Conservation (phyloP, 2,888 invertebrate species). For the Diaperis boleti region DNA sequence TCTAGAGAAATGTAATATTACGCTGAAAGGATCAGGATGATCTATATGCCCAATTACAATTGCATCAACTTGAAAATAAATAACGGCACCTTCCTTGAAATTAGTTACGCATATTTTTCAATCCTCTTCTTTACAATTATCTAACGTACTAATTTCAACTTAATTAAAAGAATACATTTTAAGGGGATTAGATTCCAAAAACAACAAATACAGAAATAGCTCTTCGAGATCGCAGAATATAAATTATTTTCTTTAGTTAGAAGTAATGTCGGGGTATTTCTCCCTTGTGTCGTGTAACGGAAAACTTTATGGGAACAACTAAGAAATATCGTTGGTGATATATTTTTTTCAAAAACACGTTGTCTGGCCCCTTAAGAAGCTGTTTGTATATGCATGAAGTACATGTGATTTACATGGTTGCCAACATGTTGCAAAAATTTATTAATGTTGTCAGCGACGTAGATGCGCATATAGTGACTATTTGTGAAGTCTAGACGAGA, state of each 20-base stretch:
- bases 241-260: too few relatives aligned
- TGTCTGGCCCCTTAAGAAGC: conserved; percentile 29
- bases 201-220: conserved; percentile 2
- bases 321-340: conserved; percentile 4
- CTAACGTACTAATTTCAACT: conserved; percentile 26
- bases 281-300: too few relatives aligned
- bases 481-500: conserved; percentile 28
- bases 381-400: conserved; percentile 24
- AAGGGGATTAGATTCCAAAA: conserved; percentile 6
- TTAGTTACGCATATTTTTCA: conserved; percentile 24
- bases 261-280: too few relatives aligned
- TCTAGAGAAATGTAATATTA: conserved; percentile 9
- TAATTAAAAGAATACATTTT: conserved; percentile 25
- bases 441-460: conserved; percentile 27
- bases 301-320: conserved; percentile 6
- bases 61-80: too few relatives aligned
- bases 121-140: conserved; percentile 19
- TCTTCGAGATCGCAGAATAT: conserved; percentile 18
- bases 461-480: conserved; percentile 28
- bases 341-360: background rate
- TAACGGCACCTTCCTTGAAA: conserved; percentile 4
- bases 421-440: conserved; percentile 29
- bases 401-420: conserved; percentile 31
- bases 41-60: conserved; percentile 10
- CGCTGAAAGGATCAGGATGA: conserved; percentile 14